phyloP scores from a whole-genome alignment of 2,888 invertebrate genomes.

The Dioctria rufipes region DNA sequence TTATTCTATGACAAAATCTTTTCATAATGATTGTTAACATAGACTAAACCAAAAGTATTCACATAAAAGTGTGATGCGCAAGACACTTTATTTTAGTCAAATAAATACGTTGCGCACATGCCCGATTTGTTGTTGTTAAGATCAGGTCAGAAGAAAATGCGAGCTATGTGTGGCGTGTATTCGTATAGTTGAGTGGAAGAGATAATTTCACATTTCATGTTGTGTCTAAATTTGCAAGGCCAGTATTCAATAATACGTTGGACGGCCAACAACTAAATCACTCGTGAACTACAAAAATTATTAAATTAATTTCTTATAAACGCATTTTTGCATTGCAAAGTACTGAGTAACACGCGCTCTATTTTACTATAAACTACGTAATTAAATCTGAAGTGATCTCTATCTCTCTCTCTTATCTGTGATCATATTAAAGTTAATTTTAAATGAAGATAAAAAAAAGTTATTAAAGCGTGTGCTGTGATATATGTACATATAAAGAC shows the following conservation, averaged over 20 bases:
- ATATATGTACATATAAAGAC: neutral
- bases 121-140: too few species aligned
- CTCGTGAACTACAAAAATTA: neutral
- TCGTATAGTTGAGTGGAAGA: too few species aligned
- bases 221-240: too few species aligned
- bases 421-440: neutral
- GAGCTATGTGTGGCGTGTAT: too few species aligned
- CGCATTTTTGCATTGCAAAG: neutral
- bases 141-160: too few species aligned
- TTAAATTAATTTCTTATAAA: neutral
- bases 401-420: neutral
- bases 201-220: too few species aligned
- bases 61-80: too few species aligned
- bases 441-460: neutral
- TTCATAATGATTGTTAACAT: too few species aligned
- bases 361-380: neutral
- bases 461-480: neutral
- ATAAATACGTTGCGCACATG: too few species aligned
- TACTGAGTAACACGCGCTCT: neutral
- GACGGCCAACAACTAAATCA: constrained; percentile 4
- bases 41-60: too few species aligned
- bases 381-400: neutral
- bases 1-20: too few species aligned
- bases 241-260: constrained; percentile 33
- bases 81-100: too few species aligned